Evolutionary conservation across 2,797 vertebrate genomes (phyloP).

Genomic region (Synanceia verrucosa): DNA sequence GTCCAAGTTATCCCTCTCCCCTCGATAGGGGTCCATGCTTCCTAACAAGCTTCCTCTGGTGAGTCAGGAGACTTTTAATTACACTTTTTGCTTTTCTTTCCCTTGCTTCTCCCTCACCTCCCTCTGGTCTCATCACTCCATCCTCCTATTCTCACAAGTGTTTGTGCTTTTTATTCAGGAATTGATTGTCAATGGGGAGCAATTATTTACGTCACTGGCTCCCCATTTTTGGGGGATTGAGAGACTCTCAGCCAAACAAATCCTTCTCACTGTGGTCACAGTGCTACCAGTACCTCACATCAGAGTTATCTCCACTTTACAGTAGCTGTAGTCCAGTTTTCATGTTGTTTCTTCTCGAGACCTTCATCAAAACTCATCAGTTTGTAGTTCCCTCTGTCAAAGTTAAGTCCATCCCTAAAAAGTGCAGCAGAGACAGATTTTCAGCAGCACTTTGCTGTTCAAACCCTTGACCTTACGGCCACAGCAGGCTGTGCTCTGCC

Average conservation of each 20-base stretch:
- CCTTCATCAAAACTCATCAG: constrained; percentile 36
- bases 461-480: constrained; percentile 77
- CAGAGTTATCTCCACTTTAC: background rate
- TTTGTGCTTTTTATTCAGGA: constrained; percentile 52
- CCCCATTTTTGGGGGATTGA: constrained; percentile 11
- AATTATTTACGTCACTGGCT: constrained; percentile 39
- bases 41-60: constrained; percentile 82
- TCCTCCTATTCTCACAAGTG: constrained; percentile 29
- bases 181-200: constrained; percentile 22
- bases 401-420: constrained; percentile 49
- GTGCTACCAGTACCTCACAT: no score
- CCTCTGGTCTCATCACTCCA: constrained; percentile 53
- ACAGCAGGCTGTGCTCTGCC: constrained; percentile 70
- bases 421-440: constrained; percentile 61
- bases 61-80: constrained; percentile 84
- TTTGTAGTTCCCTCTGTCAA: constrained; percentile 37
- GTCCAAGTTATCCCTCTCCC: constrained; percentile 82
- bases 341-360: background rate
- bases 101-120: constrained; percentile 58
- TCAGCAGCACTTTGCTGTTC: constrained; percentile 83
- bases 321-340: background rate
- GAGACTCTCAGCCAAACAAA: background rate
- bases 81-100: constrained; percentile 81
- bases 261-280: background rate
- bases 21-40: constrained; percentile 79